Evolutionary conservation across 2,113 vertebrate species (phyloP).

Genomic region (Bucco capensis): DNA sequence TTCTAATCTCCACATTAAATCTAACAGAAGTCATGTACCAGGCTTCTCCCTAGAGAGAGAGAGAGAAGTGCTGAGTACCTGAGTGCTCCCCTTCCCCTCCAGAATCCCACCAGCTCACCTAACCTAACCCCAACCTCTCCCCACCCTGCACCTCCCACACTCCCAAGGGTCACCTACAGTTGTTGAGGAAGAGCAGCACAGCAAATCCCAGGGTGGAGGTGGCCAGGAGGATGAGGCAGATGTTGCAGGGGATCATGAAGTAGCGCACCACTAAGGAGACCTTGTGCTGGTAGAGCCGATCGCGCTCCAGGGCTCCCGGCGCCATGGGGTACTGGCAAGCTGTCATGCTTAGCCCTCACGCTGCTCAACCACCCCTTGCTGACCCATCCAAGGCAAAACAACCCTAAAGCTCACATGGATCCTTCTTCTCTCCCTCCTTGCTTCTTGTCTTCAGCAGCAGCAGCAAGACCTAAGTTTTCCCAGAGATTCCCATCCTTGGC

Average conservation of each 20-base stretch:
- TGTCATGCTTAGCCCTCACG: too few species aligned
- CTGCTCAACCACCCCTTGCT: too few species aligned
- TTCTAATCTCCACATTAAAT: too few species aligned
- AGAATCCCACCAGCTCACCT: background rate
- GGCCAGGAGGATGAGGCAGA: conserved; percentile 95
- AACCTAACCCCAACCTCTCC: background rate
- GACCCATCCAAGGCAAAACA: background rate
- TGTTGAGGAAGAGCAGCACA: conserved; percentile 94
- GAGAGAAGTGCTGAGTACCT: background rate
- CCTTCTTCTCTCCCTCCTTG: background rate
- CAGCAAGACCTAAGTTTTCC: background rate
- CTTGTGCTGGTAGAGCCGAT: conserved; percentile 88
- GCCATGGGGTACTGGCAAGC: conserved; percentile 83
- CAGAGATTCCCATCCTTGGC: background rate
- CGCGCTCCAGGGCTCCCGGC: conserved; percentile 73
- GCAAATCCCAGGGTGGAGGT: conserved; percentile 90
- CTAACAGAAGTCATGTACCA: background rate
- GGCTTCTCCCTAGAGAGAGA: background rate
- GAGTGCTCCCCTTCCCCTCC: too few species aligned
- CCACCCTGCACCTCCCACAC: background rate
- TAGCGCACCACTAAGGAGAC: conserved; percentile 94
- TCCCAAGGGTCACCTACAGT: conserved; percentile 83
- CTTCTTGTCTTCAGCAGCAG: accelerated
- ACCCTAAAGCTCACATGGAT: background rate
- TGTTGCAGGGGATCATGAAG: conserved; percentile 98